phyloP scores from a whole-genome alignment of 2,113 vertebrate species.

The Nipponia nippon region DNA sequence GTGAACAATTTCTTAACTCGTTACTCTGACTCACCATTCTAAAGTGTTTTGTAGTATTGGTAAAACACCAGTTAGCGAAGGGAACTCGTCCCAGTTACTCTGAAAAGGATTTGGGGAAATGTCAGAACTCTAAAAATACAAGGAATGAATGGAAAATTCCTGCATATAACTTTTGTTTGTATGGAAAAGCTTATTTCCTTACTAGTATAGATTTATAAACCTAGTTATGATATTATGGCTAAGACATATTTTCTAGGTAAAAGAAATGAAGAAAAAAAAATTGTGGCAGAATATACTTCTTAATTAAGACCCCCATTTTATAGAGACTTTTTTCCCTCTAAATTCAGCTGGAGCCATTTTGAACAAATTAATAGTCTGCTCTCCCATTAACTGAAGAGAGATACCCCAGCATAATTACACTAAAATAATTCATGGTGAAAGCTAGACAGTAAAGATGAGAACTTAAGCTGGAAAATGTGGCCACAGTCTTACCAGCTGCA shows the following conservation, averaged over 20 bases:
- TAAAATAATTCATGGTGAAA: neutral
- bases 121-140: neutral
- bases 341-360: neutral
- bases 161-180: neutral
- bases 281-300: neutral
- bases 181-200: neutral
- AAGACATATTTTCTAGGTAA: neutral
- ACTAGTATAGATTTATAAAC: neutral
- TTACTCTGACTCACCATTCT: neutral
- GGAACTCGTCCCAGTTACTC: neutral
- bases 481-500: neutral
- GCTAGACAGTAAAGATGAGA: neutral
- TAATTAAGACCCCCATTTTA: neutral
- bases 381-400: neutral
- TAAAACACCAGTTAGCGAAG: neutral
- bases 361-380: neutral
- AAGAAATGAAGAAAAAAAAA: neutral
- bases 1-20: neutral
- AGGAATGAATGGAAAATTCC: neutral
- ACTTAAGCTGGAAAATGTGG: neutral
- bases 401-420: neutral
- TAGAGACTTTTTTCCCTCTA: neutral
- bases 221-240: neutral
- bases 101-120: constrained; percentile 3
- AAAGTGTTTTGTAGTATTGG: neutral